phyloP scores from a whole-genome alignment of 2,113 vertebrate genomes.

The Xyrauchen texanus region DNA sequence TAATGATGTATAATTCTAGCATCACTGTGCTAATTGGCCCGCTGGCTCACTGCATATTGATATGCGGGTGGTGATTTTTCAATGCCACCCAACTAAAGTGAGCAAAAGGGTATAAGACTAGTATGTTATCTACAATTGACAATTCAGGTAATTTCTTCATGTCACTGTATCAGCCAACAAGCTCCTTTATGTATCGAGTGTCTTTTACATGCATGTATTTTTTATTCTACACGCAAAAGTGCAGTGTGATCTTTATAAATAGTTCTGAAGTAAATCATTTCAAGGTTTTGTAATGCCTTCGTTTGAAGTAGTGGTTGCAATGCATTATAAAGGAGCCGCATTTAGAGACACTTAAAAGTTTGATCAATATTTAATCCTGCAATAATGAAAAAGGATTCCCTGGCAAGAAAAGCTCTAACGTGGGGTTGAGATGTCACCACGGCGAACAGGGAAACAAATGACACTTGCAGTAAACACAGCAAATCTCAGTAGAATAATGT shows the following conservation, averaged over 20 bases:
- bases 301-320: neutral
- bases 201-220: neutral
- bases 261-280: constrained; percentile 16
- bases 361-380: constrained; percentile 35
- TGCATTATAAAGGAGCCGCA: constrained; percentile 25
- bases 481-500: constrained; percentile 18
- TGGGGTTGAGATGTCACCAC: constrained; percentile 20
- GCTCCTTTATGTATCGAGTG: neutral
- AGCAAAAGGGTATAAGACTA: neutral
- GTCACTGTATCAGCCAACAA: neutral
- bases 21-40: constrained; percentile 41
- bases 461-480: neutral
- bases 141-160: neutral
- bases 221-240: neutral
- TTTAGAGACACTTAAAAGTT: constrained; percentile 32
- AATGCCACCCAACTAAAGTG: constrained; percentile 25
- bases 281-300: neutral
- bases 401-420: constrained; percentile 8
- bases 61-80: constrained; percentile 30
- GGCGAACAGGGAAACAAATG: constrained; percentile 18
- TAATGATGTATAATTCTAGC: constrained; percentile 52
- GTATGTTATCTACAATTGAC: neutral
- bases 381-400: constrained; percentile 37
- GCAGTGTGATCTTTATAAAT: neutral
- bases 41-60: constrained; percentile 39